Percentiles rank a stretch among this genome's conserved stretches.
phyloP scores from a whole-genome alignment of 2,888 invertebrate species.

The Scrobipalpa atriplicella region DNA sequence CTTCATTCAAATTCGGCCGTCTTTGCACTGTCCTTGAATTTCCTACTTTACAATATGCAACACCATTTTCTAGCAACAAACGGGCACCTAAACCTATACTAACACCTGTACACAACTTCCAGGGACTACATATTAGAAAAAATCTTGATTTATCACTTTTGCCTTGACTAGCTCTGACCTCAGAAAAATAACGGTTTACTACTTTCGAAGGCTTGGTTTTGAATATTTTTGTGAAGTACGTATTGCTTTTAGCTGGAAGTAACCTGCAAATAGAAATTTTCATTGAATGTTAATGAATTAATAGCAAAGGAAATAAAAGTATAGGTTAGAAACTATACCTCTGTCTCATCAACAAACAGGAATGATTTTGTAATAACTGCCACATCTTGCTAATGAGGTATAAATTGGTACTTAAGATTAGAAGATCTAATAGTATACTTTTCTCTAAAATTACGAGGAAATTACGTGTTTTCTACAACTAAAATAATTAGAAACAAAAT shows the following conservation, averaged over 20 bases:
- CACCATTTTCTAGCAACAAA: slow-evolving; percentile 70
- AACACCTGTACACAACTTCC: slow-evolving; percentile 75
- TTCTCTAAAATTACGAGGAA: slow-evolving; percentile 33
- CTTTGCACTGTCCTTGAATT: slow-evolving; percentile 82
- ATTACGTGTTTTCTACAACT: slow-evolving; percentile 37
- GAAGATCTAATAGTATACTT: slow-evolving; percentile 48
- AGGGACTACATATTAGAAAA: slow-evolving; percentile 64
- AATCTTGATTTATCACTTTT: slow-evolving; percentile 57
- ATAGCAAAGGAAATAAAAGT: slow-evolving; percentile 28
- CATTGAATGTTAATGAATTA: slow-evolving; percentile 31
- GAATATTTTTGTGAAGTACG: slow-evolving; percentile 55
- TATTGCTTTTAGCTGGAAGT: slow-evolving; percentile 55
- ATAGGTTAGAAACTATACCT: slow-evolving; percentile 54
- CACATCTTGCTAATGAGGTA: slow-evolving; percentile 58
- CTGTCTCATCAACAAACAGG: slow-evolving; percentile 61
- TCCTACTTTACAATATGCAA: slow-evolving; percentile 86
- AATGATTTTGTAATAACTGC: slow-evolving; percentile 66
- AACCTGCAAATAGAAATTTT: slow-evolving; percentile 56
- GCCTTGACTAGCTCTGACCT: slow-evolving; percentile 53
- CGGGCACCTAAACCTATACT: slow-evolving; percentile 68
- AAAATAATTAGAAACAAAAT: slow-evolving; percentile 22
- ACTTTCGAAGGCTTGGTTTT: slow-evolving; percentile 62
- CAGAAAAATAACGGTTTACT: slow-evolving; percentile 57
- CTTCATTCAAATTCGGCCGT: slow-evolving; percentile 71
- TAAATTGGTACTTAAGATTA: slow-evolving; percentile 28